phyloP scores from a whole-genome alignment of 1,140 invertebrate species.

The Muscidifurax raptorellus region DNA sequence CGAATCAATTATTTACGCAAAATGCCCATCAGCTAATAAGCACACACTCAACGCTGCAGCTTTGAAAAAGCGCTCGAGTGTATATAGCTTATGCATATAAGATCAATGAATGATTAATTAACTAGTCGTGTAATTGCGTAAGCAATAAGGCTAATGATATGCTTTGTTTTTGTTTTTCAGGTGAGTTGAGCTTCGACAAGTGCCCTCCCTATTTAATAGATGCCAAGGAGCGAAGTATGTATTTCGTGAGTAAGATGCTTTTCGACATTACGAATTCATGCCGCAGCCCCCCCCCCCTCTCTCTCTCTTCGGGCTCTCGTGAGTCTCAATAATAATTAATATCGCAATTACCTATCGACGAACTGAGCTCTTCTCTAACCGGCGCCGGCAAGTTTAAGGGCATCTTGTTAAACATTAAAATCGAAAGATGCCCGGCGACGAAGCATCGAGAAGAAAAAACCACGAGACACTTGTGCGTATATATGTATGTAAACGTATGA shows the following conservation, averaged over 20 bases:
- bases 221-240: slow-evolving; percentile 29
- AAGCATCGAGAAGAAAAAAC: background rate
- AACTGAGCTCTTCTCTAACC: slow-evolving; percentile 52
- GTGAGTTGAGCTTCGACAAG: slow-evolving; percentile 55
- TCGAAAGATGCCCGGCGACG: slow-evolving; percentile 51
- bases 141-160: background rate
- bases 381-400: slow-evolving; percentile 56
- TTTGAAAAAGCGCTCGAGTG: no score
- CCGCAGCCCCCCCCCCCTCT: slow-evolving; percentile 11
- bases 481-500: background rate
- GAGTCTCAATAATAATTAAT: slow-evolving; percentile 65
- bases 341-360: slow-evolving; percentile 66
- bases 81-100: background rate
- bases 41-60: no score
- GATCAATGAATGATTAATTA: background rate
- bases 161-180: slow-evolving; percentile 53
- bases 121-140: background rate
- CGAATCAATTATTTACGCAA: background rate
- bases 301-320: slow-evolving; percentile 17
- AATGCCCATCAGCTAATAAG: background rate
- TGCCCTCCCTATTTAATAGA: slow-evolving; percentile 30
- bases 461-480: background rate
- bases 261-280: slow-evolving; percentile 46
- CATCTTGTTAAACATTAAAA: slow-evolving; percentile 53
- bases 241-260: slow-evolving; percentile 52